Conservation (phyloP, 2,888 invertebrate genomes). For the Phaonia tiefii region DNA sequence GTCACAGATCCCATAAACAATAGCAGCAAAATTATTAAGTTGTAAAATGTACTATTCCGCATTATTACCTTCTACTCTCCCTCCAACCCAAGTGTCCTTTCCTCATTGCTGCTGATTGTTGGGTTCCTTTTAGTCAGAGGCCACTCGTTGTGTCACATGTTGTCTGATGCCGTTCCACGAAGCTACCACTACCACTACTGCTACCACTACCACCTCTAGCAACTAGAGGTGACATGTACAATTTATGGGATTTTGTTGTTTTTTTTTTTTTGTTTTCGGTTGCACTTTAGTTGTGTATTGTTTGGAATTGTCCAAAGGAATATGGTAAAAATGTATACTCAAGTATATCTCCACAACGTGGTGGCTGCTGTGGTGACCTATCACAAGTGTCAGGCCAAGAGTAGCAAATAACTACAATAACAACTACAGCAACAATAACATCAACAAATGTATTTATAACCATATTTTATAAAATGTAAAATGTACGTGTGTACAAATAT, state of each 20-base stretch:
- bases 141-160: too few relatives aligned
- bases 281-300: neutral
- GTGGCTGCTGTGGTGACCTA: constrained; percentile 17
- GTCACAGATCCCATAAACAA: constrained; percentile 30
- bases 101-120: too few relatives aligned
- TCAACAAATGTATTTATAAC: too few relatives aligned
- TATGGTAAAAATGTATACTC: neutral
- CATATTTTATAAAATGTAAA: too few relatives aligned
- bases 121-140: too few relatives aligned
- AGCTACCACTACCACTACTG: neutral
- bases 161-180: neutral
- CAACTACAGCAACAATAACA: too few relatives aligned
- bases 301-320: neutral
- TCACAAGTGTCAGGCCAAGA: constrained; percentile 30
- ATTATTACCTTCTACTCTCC: neutral
- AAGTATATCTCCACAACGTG: neutral
- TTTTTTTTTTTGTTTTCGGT: neutral
- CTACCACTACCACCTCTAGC: too few relatives aligned
- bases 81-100: too few relatives aligned
- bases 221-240: constrained; percentile 33
- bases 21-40: constrained; percentile 36
- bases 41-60: neutral
- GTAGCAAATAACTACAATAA: too few relatives aligned
- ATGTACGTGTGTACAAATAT: too few relatives aligned
- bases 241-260: constrained; percentile 29